Base-by-base conservation (phyloP, 37 sponge, comb jelly and placozoan genomes). In the Spongia lamella region DNA sequence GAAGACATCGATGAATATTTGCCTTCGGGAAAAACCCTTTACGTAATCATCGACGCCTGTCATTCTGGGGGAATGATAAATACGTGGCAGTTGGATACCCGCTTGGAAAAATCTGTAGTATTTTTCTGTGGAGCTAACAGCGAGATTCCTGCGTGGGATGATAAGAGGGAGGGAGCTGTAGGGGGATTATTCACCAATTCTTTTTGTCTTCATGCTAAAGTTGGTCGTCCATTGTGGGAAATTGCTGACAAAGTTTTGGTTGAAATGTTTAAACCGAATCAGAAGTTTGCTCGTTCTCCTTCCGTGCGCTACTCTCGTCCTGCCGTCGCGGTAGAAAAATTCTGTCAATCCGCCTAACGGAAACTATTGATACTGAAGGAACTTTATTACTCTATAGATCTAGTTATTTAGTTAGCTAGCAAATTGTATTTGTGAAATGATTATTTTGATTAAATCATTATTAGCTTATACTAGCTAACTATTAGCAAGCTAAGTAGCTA, bases 31-130 rank as follows among this genome's bases (percentile, higher is more conserved):
- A 63, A 63, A 24, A 25, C 32, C 7, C 64, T 63, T 3, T 63
- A 63, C 33, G 5, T 63, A 24, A 24, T 63, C 25, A 24, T 63
- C 2, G 64, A 63, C 32, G 64, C 64, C 32, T 63, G 64, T 24
- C 64, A 63, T 9, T 20, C 64, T 63, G 64, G 64, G 7, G 64
- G 64, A 9, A 63, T 63, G 64, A 63, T 63, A 3, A 63, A 63
- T 24, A 20, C 32, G 5, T 63, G 64, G 64, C 64, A 63, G 2
- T 35, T 63, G 29, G 64, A 63, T 9, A 1, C 19, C 2, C 64
- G 64, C 7, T 35, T 63, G 32, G 32, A 63, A 5, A 24, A 20
- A 2, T 20, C 29, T 24, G 7, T 63, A 34, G 64, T 63, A 4
- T 24, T 63, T 3, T 30, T 63, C 32, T 31, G 34, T 2, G 64